Conservation (phyloP, 2,113 vertebrate genomes). For the Chaenocephalus aceratus region DNA sequence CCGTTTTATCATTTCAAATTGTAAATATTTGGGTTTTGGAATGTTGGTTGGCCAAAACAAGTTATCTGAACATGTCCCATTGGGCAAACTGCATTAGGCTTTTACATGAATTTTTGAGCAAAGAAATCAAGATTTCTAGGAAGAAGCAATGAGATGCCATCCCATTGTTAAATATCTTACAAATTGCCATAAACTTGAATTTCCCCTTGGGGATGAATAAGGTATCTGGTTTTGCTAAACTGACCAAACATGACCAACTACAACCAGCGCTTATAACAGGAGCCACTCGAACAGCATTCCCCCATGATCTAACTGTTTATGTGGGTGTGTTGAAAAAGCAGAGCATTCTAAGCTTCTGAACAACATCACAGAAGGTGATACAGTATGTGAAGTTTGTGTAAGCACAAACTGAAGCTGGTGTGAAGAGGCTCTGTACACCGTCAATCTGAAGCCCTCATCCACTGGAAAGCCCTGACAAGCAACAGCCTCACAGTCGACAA, state of each 20-base stretch:
- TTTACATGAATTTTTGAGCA: too few relatives aligned
- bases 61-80: neutral
- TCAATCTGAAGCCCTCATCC: neutral
- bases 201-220: too few relatives aligned
- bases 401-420: slow-evolving; percentile 25
- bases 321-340: slow-evolving; percentile 47
- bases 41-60: too few relatives aligned
- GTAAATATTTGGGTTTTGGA: too few relatives aligned
- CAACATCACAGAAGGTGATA: slow-evolving; percentile 39
- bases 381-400: slow-evolving; percentile 49
- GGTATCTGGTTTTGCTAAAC: too few relatives aligned
- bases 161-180: neutral
- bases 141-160: neutral
- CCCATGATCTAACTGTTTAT: slow-evolving; percentile 29
- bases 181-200: neutral
- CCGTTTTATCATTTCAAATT: too few relatives aligned
- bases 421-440: slow-evolving; percentile 33
- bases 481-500: slow-evolving; percentile 37
- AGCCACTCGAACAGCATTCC: slow-evolving; percentile 26
- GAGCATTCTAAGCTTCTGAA: slow-evolving; percentile 34
- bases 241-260: neutral
- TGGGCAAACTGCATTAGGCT: neutral
- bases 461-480: slow-evolving; percentile 38
- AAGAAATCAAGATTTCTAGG: too few relatives aligned
- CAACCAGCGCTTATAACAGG: neutral